phyloP scores from a whole-genome alignment of 2,113 vertebrate genomes.

The Leptosomus discolor region DNA sequence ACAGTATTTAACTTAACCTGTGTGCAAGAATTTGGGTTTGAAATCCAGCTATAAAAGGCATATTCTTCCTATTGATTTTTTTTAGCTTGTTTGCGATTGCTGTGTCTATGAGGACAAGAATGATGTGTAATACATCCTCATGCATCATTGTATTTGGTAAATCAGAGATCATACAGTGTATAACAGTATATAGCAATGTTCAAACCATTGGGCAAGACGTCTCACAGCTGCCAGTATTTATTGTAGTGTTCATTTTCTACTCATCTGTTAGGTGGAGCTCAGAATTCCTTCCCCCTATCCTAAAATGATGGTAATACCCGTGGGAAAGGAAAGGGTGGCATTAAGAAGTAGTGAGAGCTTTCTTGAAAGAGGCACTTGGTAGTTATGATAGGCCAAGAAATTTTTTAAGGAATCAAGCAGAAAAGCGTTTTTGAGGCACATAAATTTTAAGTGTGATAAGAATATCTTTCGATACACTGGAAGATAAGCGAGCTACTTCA shows the following conservation, averaged over 20 bases:
- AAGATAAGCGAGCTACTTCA: not conserved
- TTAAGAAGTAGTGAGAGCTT: not conserved
- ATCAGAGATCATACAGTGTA: not conserved
- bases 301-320: not conserved
- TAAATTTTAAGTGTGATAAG: not conserved
- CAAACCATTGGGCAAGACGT: not conserved
- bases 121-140: not conserved
- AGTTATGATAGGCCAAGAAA: not conserved
- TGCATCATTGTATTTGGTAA: not conserved
- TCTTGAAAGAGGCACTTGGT: not conserved
- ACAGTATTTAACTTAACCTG: not conserved
- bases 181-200: not conserved
- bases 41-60: not conserved
- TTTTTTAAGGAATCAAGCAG: not conserved
- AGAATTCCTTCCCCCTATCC: not conserved
- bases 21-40: not conserved
- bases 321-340: not conserved
- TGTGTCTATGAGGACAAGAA: not conserved
- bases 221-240: not conserved
- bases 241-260: not conserved
- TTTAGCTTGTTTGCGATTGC: not conserved
- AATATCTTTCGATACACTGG: not conserved
- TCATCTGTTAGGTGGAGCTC: not conserved
- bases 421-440: too few relatives aligned
- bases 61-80: not conserved